Evolutionary conservation across 2,888 invertebrate species (phyloP), one percentile per base, ranked within the genome.

Genomic region (Drosophila rellima): DNA sequence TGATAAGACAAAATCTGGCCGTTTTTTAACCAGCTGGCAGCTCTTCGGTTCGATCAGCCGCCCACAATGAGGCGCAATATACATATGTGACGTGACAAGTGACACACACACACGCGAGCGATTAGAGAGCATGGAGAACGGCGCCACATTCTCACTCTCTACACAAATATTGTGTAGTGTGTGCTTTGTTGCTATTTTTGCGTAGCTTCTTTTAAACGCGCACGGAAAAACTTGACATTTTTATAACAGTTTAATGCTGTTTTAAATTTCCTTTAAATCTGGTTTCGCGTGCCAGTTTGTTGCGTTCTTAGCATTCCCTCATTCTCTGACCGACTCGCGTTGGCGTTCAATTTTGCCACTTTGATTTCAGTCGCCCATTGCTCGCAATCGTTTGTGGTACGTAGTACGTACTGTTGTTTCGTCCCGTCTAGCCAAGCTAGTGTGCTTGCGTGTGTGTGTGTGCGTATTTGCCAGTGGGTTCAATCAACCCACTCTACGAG

Each of bases 281-380:
- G 45, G 76, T 67, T 70, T 59, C 50, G 65, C 55, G n/a, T 59
- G 35, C 18, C 60, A 61, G 40, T 56, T 62, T 62, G 50, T 40
- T 69, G 35, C 57, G 74, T 74, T 78, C 57, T 70, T 68, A 52
- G 68, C 66, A 52, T 74, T 69, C 52, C 63, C 48, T 51, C 47
- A 42, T 64, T 67, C 65, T 61, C 52, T 39, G 42, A 26, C 47
- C 47, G 40, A 64, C 59, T 55, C 60, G 71, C 63, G 50, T 60
- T 67, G 68, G 62, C 68, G 68, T 57, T 70, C 33, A 60, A 54
- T 71, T 76, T 84, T 76, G 72, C 84, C 79, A 73, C 79, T 84
- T 76, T 77, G 87, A 82, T 69, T 84, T 86, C 76, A 78, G 82
- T 83, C 74, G 70, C 81, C 69, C 64, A 72, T 59, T 45, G 72